phyloP scores from a whole-genome alignment of 1,140 invertebrate species.

The Wasmannia auropunctata region DNA sequence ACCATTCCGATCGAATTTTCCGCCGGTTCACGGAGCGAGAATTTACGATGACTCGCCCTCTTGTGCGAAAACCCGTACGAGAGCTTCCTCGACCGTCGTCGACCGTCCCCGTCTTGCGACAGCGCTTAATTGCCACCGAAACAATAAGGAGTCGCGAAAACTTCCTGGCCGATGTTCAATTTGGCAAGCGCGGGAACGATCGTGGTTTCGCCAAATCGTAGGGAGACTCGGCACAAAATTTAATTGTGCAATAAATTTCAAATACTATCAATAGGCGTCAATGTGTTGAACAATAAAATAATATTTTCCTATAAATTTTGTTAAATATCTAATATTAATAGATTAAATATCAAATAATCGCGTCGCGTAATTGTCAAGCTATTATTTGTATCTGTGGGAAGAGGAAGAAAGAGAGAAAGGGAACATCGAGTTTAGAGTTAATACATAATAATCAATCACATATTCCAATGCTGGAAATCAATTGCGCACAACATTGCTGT shows the following conservation, averaged over 20 bases:
- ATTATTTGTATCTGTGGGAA: background rate
- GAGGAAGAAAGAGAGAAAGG: background rate
- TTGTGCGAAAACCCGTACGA: slow-evolving; percentile 30
- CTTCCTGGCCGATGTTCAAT: slow-evolving; percentile 63
- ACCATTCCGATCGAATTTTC: slow-evolving; percentile 82
- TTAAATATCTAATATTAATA: too few species aligned
- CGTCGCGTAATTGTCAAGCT: background rate
- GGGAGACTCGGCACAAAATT: slow-evolving; percentile 25
- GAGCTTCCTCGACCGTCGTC: background rate
- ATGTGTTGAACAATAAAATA: background rate
- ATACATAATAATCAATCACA: background rate
- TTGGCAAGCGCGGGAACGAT: slow-evolving; percentile 38
- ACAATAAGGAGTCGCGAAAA: slow-evolving; percentile 71
- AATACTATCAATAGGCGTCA: background rate
- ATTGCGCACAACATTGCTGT: background rate
- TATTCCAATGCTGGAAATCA: background rate
- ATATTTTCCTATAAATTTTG: background rate
- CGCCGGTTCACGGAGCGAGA: slow-evolving; percentile 74
- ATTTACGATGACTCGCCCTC: slow-evolving; percentile 76
- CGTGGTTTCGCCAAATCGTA: slow-evolving; percentile 25
- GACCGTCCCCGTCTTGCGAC: background rate
- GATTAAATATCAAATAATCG: background rate
- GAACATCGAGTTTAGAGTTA: background rate
- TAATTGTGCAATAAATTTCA: slow-evolving; percentile 34
- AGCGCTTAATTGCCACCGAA: slow-evolving; percentile 66